Evolutionary conservation across 2,113 vertebrate species (phyloP), one percentile per base, ranked within the genome.

Genomic region (Emydocephalus ijimae): DNA sequence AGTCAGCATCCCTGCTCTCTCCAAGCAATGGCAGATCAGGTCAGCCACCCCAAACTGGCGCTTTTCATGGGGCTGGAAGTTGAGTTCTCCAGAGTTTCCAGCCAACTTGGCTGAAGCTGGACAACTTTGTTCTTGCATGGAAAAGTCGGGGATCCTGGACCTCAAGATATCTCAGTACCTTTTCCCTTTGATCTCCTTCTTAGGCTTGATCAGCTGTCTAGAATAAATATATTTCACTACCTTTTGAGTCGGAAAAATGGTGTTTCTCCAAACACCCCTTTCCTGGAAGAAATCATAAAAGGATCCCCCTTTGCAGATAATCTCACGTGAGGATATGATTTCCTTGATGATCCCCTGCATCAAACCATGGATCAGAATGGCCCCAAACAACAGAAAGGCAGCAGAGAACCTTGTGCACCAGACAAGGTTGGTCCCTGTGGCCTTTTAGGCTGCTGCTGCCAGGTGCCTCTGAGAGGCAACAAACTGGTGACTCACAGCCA

Each of bases 201-300:
- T 43, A 0, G 23, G 0, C 34, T 86, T 52, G 50, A 3, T 1
- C 6, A 1, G 0, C 21, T 87, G 7, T 10, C 9, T 3, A 21
- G 29, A 1, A 2, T 11, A 50, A 59, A 20, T 55, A 0, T 14
- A 39, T 20, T 85, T 55, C n/a, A 18, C n/a, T 39, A 43, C 15
- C 15, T n/a, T 50, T 64, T 14, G 56, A 45, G 12, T 26, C 7
- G 24, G 57, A 50, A 34, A 34, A 26, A 4, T 3, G n/a, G n/a
- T 39, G 69, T 74, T 74, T 74, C 64, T 34, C 29, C 5, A 34
- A 74, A 74, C 15, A 34, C 48, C 15, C n/a, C 24, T 89, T 61
- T 43, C 59, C 57, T 50, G 26, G 1, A 29, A 39, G 11, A 89
- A 26, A 57, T 15, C 52, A 45, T 43, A 14, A 11, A 39, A 89